Base-by-base conservation (phyloP, 2,888 invertebrate genomes). In the Resseliella maxima region DNA sequence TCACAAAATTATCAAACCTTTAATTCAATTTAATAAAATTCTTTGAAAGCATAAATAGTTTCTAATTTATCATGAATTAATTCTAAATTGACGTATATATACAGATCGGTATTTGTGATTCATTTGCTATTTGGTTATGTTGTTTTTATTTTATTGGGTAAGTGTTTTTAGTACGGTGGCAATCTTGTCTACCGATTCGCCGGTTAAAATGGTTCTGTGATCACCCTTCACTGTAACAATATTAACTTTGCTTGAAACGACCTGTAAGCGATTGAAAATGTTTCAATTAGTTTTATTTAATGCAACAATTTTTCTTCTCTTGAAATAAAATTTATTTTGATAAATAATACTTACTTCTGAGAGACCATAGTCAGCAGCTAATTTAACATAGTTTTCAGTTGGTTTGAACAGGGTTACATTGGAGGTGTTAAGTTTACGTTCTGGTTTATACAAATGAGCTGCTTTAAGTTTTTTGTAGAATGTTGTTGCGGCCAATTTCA, bases 301-400 rank as follows among this genome's bases (percentile, higher is more conserved):
- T 24, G 3, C 5, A 59, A 59, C n/a, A 6, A 59, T 5, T 2
- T 59, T 59, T n/a, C n/a, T n/a, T n/a, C n/a, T n/a, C n/a, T n/a
- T n/a, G n/a, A n/a, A 59, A 59, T 24, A 6, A 59, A 15, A 15
- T 24, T 24, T 24, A 59, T 59, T 24, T 8, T 24, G 5, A 24
- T 5, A 59, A 59, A 24, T 24, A 6, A 59, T 3, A n/a, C 86
- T 24, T 24, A 59, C 59, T 24, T 59, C 24, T 59, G 59, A 99
- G 92, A 99, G 93, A 87, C 97, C 97, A 92, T 99, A 99, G 92
- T 98, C 98, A 88, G 95, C 94, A 88, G 94, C 95, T 88, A 97
- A 92, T 89, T 94, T 93, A 88, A 96, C 95, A 90, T 95, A 96
- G 91, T 96, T 97, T 90, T 97, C 96, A 89, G 94, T 94, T 87